Evolutionary conservation across 2,113 vertebrate genomes (phyloP).

Genomic region (Corvus cornix): DNA sequence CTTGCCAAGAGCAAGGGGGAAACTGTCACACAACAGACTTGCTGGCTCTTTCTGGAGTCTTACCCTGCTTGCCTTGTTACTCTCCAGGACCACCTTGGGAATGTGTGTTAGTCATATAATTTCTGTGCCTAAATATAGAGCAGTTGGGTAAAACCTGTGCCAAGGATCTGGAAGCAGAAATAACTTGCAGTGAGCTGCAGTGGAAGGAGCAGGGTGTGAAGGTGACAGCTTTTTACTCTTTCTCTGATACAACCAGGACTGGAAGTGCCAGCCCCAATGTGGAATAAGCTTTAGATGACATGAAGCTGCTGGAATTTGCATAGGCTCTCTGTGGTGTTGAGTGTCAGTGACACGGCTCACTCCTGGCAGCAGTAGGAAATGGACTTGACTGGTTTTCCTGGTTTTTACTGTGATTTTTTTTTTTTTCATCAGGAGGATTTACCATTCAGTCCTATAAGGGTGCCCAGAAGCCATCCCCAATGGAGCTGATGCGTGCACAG

Average conservation of each 20-base stretch:
- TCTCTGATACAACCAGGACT: background rate
- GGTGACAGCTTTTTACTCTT: background rate
- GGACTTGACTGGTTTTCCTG: background rate
- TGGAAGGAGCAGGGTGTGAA: background rate
- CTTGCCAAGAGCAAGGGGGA: background rate
- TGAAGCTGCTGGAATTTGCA: background rate
- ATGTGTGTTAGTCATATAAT: background rate
- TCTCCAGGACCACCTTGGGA: background rate
- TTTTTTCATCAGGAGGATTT: slow-evolving; percentile 74
- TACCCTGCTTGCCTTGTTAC: background rate
- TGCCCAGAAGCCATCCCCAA: slow-evolving; percentile 86
- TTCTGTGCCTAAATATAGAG: background rate
- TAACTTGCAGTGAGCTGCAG: background rate
- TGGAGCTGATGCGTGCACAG: slow-evolving; percentile 88
- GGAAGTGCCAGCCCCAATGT: background rate
- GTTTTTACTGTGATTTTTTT: background rate
- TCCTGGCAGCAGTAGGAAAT: background rate
- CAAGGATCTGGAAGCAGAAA: background rate
- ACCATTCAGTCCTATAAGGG: slow-evolving; percentile 87
- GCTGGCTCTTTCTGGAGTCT: background rate
- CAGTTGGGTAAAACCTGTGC: background rate
- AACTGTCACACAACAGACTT: background rate
- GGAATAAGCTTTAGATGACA: background rate
- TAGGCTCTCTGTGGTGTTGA: background rate
- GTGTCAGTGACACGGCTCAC: background rate